Conservation (phyloP, 2,113 vertebrate species). For the Danionella cerebrum region DNA sequence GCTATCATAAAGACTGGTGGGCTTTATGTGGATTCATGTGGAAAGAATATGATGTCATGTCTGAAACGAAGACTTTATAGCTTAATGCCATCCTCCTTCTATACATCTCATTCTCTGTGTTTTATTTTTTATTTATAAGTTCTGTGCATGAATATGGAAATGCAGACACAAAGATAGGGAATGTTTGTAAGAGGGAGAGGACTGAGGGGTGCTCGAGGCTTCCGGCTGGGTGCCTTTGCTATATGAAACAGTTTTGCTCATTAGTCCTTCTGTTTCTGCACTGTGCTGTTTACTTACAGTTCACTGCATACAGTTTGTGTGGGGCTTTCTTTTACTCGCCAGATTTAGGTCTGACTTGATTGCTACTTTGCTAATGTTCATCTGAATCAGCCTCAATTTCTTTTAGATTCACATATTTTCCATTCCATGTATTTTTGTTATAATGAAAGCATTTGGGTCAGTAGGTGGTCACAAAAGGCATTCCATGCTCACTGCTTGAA, state of each 20-base stretch:
- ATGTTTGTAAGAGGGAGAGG: not conserved
- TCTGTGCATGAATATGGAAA: too few relatives aligned
- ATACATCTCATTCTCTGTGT: not conserved
- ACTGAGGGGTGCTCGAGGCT: not conserved
- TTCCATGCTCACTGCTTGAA: too few relatives aligned
- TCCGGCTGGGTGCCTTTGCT: slow-evolving; percentile 4
- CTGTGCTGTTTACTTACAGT: slow-evolving; percentile 18
- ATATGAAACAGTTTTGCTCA: slow-evolving; percentile 20
- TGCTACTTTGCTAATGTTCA: not conserved
- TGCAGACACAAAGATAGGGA: not conserved
- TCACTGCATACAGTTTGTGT: not conserved
- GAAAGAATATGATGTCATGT: too few relatives aligned
- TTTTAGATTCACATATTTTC: not conserved
- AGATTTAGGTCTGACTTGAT: not conserved
- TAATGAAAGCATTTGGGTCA: too few relatives aligned
- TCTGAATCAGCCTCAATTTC: not conserved
- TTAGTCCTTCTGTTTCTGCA: slow-evolving; percentile 20
- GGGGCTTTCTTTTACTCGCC: not conserved
- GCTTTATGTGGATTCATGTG: too few relatives aligned
- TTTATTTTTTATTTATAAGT: too few relatives aligned
- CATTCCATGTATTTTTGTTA: too few relatives aligned
- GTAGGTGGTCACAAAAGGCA: too few relatives aligned
- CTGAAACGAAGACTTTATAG: too few relatives aligned
- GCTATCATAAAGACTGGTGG: too few relatives aligned
- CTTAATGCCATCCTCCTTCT: too few relatives aligned